These are phyloP conservation scores for Odontophorus gujanensis DNA, from an alignment of 2,113 vertebrate species.

Conservation along the genomic window DNA sequence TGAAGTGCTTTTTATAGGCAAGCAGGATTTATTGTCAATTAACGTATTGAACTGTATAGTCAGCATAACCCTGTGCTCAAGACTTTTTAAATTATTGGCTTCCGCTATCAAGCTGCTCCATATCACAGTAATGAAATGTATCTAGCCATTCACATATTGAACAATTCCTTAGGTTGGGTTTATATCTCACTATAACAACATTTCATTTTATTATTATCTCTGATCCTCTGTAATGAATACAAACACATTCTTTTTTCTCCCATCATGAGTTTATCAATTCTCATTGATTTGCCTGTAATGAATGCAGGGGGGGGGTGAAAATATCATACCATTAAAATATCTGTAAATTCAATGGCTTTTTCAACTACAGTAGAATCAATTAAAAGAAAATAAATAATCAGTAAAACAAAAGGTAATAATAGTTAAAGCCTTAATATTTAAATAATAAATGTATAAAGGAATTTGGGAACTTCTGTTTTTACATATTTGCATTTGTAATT, in stretches of 20 bases:
- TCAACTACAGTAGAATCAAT: conserved; percentile 37
- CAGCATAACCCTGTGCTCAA: conserved; percentile 81
- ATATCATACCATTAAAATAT: conserved; percentile 69
- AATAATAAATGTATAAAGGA: conserved; percentile 30
- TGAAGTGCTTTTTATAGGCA: conserved; percentile 84
- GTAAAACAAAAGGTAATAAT: conserved; percentile 61
- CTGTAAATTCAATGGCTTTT: conserved; percentile 62
- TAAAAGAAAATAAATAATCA: conserved; percentile 68
- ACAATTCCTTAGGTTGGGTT: conserved; percentile 80
- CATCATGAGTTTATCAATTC: conserved; percentile 82
- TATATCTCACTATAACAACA: conserved; percentile 81
- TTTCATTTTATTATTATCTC: conserved; percentile 83
- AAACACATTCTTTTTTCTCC: conserved; percentile 76
- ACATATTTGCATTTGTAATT: background rate
- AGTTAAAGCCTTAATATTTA: conserved; percentile 37
- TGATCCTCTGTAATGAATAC: conserved; percentile 78
- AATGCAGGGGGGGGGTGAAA: conserved; percentile 54
- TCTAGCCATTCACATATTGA: conserved; percentile 77
- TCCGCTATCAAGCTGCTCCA: conserved; percentile 75
- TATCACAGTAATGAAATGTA: conserved; percentile 80
- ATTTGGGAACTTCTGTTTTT: background rate
- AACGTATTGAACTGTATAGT: conserved; percentile 86
- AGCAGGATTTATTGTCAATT: conserved; percentile 88
- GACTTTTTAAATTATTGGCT: conserved; percentile 83
- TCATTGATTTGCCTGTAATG: conserved; percentile 79